Percentiles rank a stretch among this genome's conserved stretches.
Conservation (phyloP, 2,888 invertebrate genomes). For the Ariolimax columbianus region DNA sequence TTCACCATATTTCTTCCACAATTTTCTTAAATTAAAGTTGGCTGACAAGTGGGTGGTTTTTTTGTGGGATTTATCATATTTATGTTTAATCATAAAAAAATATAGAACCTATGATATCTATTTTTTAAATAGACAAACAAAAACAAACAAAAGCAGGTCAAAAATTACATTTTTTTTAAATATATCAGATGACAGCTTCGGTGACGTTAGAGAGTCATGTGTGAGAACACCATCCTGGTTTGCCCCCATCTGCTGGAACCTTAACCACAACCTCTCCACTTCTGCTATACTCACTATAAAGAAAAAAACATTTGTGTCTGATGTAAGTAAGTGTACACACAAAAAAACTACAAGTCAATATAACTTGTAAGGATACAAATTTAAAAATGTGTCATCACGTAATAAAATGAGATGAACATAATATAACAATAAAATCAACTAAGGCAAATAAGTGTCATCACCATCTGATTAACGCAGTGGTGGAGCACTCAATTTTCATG, state of each 20-base stretch:
- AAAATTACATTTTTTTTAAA: slow-evolving; percentile 73
- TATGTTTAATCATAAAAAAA: too few relatives aligned
- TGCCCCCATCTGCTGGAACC: slow-evolving; percentile 77
- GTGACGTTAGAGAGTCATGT: slow-evolving; percentile 59
- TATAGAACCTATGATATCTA: too few relatives aligned
- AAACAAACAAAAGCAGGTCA: neutral
- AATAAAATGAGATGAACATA: too few relatives aligned
- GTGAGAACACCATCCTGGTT: slow-evolving; percentile 71
- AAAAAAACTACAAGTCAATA: neutral
- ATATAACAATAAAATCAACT: too few relatives aligned
- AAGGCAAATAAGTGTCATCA: too few relatives aligned
- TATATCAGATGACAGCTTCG: slow-evolving; percentile 64
- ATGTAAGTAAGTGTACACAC: neutral
- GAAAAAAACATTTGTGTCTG: neutral
- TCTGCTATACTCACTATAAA: slow-evolving; percentile 76
- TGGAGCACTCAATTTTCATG: too few relatives aligned
- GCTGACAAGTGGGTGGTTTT: too few relatives aligned
- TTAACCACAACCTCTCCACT: slow-evolving; percentile 77
- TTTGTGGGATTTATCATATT: too few relatives aligned
- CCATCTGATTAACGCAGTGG: too few relatives aligned
- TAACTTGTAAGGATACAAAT: neutral
- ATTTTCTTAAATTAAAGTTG: too few relatives aligned
- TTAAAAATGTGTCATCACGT: neutral
- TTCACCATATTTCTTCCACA: too few relatives aligned
- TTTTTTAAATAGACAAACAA: neutral